A percentile compares a stretch with the other conserved stretches of the same genome.
Evolutionary conservation across 2,888 invertebrate species (phyloP).

Genomic region (Lampropteryx suffumata): DNA sequence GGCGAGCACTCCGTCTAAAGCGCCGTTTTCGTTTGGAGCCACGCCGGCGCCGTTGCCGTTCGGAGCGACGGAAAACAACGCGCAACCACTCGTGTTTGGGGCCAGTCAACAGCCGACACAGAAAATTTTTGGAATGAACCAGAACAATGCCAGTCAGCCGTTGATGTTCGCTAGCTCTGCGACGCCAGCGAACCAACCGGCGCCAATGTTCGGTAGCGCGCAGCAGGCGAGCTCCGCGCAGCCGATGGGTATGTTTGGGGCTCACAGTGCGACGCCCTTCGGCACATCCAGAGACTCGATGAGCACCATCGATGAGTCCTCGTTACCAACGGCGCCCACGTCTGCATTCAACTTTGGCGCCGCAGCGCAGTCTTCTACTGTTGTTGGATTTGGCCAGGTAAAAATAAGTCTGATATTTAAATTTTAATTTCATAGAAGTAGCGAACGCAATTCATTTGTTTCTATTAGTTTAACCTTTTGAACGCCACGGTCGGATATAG

Average conservation of each 20-base stretch:
- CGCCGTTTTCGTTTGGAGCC: constrained; percentile 40
- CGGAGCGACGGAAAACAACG: constrained; percentile 42
- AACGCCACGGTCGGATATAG: too few relatives aligned
- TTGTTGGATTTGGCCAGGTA: constrained; percentile 70
- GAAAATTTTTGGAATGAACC: constrained; percentile 56
- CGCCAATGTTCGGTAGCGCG: constrained; percentile 49
- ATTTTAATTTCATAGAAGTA: too few relatives aligned
- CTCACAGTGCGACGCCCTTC: constrained; percentile 48
- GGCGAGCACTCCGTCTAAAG: constrained; percentile 43
- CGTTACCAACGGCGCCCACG: constrained; percentile 40
- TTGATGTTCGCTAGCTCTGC: constrained; percentile 49
- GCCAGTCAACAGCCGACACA: constrained; percentile 42
- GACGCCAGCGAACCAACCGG: constrained; percentile 42
- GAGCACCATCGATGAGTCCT: constrained; percentile 58
- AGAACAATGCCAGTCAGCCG: constrained; percentile 41
- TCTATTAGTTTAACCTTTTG: too few relatives aligned
- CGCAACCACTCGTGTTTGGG: constrained; percentile 14
- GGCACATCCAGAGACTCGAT: constrained; percentile 48
- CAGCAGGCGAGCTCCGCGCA: constrained; percentile 32
- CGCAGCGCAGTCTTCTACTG: constrained; percentile 39
- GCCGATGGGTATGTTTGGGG: constrained; percentile 50
- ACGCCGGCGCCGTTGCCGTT: constrained; percentile 56
- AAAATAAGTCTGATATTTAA: constrained; percentile 19
- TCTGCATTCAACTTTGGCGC: constrained; percentile 61
- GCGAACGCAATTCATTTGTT: too few relatives aligned